These are phyloP conservation scores for Riptortus pedestris DNA, from an alignment of 1,140 invertebrate species.

Conservation along the genomic window DNA sequence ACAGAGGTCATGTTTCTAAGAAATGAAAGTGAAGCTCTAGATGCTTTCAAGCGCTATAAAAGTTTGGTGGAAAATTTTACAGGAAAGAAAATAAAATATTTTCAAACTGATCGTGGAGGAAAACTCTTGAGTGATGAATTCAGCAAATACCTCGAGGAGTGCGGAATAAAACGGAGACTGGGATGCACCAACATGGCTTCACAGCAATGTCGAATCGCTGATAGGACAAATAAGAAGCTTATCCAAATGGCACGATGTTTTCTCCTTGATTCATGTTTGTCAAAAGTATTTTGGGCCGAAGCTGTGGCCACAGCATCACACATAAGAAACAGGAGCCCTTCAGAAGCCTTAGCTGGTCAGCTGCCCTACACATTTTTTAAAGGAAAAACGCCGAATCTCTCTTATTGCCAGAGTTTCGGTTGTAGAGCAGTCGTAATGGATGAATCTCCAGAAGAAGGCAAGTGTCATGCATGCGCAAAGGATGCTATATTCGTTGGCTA, in stretches of 20 bases:
- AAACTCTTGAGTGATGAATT: too few species aligned
- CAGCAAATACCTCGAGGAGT: not conserved
- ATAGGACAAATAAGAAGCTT: constrained; percentile 37
- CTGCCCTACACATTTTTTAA: not conserved
- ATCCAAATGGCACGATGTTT: constrained; percentile 36
- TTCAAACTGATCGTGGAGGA: not conserved
- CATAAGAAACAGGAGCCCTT: not conserved
- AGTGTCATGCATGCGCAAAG: not conserved
- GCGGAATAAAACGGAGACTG: not conserved
- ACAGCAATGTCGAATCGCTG: constrained; percentile 39
- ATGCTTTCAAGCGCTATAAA: not conserved
- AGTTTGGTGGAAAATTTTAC: not conserved
- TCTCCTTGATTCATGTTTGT: constrained; percentile 34
- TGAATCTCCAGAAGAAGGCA: not conserved
- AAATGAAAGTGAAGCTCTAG: not conserved
- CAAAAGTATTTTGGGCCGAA: constrained; percentile 37
- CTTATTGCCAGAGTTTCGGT: not conserved
- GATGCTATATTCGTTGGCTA: not conserved
- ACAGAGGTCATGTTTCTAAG: not conserved
- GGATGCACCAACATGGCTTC: constrained; percentile 27
- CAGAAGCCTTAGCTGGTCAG: not conserved
- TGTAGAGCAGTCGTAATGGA: not conserved
- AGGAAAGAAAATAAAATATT: not conserved
- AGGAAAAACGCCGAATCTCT: not conserved
- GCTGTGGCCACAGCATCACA: constrained; percentile 30